Evolutionary conservation across 1,140 invertebrate species (phyloP).

Genomic region (Drosophila lacteicornis): DNA sequence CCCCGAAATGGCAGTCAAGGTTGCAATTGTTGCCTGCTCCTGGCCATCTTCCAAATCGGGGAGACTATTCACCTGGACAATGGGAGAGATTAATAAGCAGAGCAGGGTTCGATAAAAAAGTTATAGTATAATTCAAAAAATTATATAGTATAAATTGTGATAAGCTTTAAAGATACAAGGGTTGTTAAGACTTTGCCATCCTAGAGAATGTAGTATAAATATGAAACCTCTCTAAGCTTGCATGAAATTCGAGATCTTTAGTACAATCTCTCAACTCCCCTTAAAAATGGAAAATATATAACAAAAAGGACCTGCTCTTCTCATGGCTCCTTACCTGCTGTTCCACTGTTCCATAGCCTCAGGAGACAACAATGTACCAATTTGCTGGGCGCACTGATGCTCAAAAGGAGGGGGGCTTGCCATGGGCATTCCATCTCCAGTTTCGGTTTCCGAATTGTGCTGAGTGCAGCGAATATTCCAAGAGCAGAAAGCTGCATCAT

Average conservation of each 20-base stretch:
- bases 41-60: constrained; percentile 20
- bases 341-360: constrained; percentile 40
- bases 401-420: constrained; percentile 18
- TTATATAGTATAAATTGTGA: too few species aligned
- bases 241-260: neutral
- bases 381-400: constrained; percentile 26
- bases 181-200: too few species aligned
- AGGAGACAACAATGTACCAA: constrained; percentile 50
- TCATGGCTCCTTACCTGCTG: neutral
- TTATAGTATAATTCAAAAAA: neutral
- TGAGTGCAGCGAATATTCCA: constrained; percentile 72
- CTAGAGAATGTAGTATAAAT: neutral
- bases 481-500: constrained; percentile 49
- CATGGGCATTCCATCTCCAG: constrained; percentile 11
- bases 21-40: constrained; percentile 66
- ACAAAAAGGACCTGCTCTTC: neutral
- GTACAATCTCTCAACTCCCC: neutral
- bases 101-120: too few species aligned
- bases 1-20: constrained; percentile 69
- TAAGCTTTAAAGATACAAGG: too few species aligned
- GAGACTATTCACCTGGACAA: constrained; percentile 13
- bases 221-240: neutral
- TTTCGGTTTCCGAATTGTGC: constrained; percentile 47
- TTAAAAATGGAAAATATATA: neutral
- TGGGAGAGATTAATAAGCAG: neutral